Percentiles rank a stretch among this genome's conserved stretches.
These are phyloP conservation scores for Platynereis dumerilii DNA, from an alignment of 2,888 invertebrate species.

Conservation along the genomic window DNA sequence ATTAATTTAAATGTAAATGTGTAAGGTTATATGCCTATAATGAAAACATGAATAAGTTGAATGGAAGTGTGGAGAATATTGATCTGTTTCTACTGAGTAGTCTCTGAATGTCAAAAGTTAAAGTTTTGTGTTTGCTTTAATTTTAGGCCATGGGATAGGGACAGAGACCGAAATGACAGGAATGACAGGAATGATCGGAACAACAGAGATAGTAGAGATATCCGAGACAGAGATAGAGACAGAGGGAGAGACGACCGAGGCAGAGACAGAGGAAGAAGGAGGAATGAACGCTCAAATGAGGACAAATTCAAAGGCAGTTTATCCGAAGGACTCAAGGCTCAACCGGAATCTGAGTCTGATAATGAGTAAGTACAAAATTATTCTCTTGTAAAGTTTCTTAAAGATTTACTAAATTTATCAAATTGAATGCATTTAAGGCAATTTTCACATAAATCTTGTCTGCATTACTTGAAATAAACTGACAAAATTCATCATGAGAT, in stretches of 20 bases:
- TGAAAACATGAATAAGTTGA: too few species aligned
- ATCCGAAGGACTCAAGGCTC: slow-evolving; percentile 78
- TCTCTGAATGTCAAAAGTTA: too few species aligned
- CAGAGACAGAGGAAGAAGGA: neutral
- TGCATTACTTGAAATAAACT: too few species aligned
- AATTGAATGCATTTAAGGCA: too few species aligned
- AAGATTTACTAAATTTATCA: neutral
- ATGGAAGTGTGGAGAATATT: too few species aligned
- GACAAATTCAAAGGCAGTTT: slow-evolving; percentile 73
- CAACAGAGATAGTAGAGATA: neutral
- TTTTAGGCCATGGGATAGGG: slow-evolving; percentile 10
- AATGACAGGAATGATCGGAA: neutral
- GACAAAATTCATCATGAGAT: too few species aligned
- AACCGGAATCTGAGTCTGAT: slow-evolving; percentile 64
- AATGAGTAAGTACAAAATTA: slow-evolving; percentile 46
- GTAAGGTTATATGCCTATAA: too few species aligned
- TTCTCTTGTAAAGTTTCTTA: neutral
- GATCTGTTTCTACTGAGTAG: too few species aligned
- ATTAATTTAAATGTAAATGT: too few species aligned
- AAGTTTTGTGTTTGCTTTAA: too few species aligned
- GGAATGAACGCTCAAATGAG: slow-evolving; percentile 35
- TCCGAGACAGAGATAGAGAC: slow-evolving; percentile 1
- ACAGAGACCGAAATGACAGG: slow-evolving; percentile 21
- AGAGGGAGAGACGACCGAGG: slow-evolving; percentile 6
- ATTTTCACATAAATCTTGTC: too few species aligned